Percentiles rank a stretch among this genome's conserved stretches.
Evolutionary conservation across 2,797 vertebrate genomes (phyloP).

Genomic region (Siniperca obscura): DNA sequence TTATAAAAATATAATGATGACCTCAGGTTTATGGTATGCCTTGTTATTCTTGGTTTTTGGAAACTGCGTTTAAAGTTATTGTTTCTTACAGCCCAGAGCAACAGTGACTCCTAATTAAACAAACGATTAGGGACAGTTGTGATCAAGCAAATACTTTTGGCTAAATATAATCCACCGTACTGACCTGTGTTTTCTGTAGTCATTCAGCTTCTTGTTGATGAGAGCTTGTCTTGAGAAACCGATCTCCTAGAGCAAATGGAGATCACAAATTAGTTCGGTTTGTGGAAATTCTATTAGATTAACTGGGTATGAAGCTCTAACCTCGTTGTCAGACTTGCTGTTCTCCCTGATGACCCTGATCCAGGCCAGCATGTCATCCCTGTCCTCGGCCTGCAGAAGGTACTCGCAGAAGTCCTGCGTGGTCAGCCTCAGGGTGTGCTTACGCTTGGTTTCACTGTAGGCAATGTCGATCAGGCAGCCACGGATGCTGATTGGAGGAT

Average conservation of each 20-base stretch:
- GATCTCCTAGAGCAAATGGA: conserved; percentile 86
- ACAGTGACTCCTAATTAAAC: conserved; percentile 19
- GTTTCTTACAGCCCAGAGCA: background rate
- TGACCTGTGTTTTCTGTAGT: conserved; percentile 95
- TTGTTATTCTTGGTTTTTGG: conserved; percentile 11
- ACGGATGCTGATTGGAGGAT: conserved; percentile 90
- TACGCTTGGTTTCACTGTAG: conserved; percentile 97
- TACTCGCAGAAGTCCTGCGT: conserved; percentile 99
- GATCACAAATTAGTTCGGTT: background rate
- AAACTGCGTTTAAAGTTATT: conserved; percentile 3
- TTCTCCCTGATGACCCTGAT: conserved; percentile 95
- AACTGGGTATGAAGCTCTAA: conserved; percentile 71
- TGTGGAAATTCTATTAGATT: background rate
- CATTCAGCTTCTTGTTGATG: conserved; percentile 98
- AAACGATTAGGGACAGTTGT: background rate
- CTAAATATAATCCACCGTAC: conserved; percentile 4
- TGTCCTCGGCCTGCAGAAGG: conserved; percentile 97
- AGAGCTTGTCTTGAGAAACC: conserved; percentile 94
- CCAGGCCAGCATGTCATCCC: conserved; percentile 98
- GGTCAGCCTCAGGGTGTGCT: conserved; percentile 94
- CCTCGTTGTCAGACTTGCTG: conserved; percentile 96
- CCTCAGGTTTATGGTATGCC: background rate
- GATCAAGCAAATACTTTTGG: background rate
- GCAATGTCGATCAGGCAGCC: conserved; percentile 98
- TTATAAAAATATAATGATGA: background rate